These are phyloP conservation scores for Leucoraja ocellata DNA, from an alignment of 2,797 vertebrate genomes.

Conservation along the genomic window DNA sequence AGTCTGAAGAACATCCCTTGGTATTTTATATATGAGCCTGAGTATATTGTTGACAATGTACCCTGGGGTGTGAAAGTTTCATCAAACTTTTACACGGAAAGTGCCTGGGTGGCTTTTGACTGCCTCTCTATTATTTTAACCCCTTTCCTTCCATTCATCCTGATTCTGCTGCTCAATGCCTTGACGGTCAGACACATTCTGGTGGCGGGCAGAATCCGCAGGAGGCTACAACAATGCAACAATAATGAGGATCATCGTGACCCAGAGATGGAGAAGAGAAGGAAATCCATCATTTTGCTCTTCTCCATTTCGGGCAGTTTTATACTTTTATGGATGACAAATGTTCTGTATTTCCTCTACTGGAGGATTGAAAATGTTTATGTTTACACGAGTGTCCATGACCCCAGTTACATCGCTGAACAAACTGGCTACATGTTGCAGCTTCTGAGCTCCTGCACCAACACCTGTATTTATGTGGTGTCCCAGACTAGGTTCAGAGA, in stretches of 20 bases:
- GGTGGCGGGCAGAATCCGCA: neutral
- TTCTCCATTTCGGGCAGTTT: neutral
- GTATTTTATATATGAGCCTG: no score
- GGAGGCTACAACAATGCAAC: neutral
- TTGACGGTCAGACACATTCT: conserved; percentile 16
- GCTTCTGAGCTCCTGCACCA: conserved; percentile 21
- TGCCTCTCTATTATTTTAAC: neutral
- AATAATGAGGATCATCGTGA: neutral
- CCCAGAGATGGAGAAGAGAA: neutral
- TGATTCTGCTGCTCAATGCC: conserved; percentile 7
- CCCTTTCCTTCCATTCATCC: neutral
- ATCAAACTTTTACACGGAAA: neutral
- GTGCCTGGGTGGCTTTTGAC: neutral
- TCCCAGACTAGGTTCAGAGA: neutral
- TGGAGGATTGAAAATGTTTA: neutral
- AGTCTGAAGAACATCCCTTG: no score
- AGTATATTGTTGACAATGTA: neutral
- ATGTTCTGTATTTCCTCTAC: neutral
- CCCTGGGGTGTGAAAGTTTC: neutral
- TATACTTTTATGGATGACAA: neutral
- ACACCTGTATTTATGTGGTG: conserved; percentile 8
- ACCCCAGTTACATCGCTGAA: neutral
- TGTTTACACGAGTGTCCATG: neutral
- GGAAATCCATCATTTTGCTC: neutral
- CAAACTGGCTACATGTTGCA: neutral